These are phyloP conservation scores for Loriculus beryllinus DNA, from an alignment of 2,797 vertebrate genomes.

Conservation along the genomic window DNA sequence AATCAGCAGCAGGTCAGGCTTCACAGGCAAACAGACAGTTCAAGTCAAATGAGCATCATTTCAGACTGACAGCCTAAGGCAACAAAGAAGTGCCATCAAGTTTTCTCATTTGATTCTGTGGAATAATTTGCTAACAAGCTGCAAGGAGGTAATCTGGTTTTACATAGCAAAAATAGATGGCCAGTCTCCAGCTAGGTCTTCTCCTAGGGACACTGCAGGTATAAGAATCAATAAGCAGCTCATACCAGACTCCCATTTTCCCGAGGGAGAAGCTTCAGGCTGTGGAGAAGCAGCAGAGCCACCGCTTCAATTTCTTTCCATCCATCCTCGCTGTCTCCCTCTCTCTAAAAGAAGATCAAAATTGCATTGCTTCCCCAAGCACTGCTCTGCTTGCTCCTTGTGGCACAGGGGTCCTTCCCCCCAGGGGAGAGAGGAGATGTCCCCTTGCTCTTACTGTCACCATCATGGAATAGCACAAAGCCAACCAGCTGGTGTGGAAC, in stretches of 20 bases:
- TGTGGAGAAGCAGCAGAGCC: background rate
- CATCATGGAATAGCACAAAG: background rate
- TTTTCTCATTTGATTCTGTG: background rate
- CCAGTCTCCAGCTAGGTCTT: background rate
- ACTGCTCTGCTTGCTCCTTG: background rate
- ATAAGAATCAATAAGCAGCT: background rate
- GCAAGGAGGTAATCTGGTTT: background rate
- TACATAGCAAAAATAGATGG: background rate
- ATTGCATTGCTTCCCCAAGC: accelerated
- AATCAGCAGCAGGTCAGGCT: background rate
- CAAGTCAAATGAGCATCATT: background rate
- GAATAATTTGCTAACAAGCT: background rate
- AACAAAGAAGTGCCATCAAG: background rate
- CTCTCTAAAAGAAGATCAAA: background rate
- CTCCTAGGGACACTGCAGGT: background rate
- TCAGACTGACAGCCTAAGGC: background rate
- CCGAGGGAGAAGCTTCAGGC: background rate
- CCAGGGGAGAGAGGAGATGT: accelerated
- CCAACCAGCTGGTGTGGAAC: accelerated
- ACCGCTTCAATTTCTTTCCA: background rate
- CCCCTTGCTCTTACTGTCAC: background rate
- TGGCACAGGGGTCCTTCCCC: background rate
- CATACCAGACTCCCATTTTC: background rate
- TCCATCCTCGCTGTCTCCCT: background rate
- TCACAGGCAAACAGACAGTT: background rate